phyloP scores from a whole-genome alignment of 2,113 vertebrate genomes.

The Canis aureus region DNA sequence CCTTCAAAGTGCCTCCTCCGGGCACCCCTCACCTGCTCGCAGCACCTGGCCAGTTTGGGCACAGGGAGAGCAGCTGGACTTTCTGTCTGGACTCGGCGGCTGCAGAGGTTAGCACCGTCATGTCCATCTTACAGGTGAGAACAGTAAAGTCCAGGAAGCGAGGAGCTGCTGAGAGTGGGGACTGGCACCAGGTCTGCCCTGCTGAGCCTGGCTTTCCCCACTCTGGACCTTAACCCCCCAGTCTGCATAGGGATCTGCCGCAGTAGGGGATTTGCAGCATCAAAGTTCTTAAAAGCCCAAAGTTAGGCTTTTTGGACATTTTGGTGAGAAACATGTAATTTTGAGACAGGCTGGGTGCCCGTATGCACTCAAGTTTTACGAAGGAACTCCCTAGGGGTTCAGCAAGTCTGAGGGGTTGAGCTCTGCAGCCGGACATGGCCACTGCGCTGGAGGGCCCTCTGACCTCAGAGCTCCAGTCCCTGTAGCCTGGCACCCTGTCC shows the following conservation, averaged over 20 bases:
- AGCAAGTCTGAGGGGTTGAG: fast-evolving
- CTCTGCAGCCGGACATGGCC: fast-evolving
- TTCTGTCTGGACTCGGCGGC: background rate
- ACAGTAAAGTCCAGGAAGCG: fast-evolving
- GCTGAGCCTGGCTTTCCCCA: fast-evolving
- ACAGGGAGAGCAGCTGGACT: fast-evolving
- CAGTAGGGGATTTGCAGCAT: too few relatives aligned
- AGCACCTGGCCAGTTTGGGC: background rate
- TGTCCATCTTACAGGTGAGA: too few relatives aligned
- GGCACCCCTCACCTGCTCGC: constrained; percentile 86
- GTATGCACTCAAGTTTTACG: fast-evolving
- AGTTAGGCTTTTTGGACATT: background rate
- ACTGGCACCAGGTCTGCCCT: background rate
- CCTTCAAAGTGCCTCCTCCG: constrained; percentile 90
- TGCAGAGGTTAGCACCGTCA: fast-evolving
- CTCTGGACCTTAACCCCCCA: fast-evolving
- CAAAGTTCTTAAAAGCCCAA: background rate
- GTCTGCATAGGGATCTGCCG: too few relatives aligned
- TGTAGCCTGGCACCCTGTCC: background rate
- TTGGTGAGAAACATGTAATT: fast-evolving
- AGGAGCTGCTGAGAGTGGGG: background rate
- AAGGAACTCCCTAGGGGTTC: too few relatives aligned
- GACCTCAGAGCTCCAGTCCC: background rate
- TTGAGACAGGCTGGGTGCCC: fast-evolving
- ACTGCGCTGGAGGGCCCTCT: background rate